These are phyloP conservation scores for Turdus rufiventris DNA, from an alignment of 2,113 vertebrate genomes.

Conservation along the genomic window DNA sequence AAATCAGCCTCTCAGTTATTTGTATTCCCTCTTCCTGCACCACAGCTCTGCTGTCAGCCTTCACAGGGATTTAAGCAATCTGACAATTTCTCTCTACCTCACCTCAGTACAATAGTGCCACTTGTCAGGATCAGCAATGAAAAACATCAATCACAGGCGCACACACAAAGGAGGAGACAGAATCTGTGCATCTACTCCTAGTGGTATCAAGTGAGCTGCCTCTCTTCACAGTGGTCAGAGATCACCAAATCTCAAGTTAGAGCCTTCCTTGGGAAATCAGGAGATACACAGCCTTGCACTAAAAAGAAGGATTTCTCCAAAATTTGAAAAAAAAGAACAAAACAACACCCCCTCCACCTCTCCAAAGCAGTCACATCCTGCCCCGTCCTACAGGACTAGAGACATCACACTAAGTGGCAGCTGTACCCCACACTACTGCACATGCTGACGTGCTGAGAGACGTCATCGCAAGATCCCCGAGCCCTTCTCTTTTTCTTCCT, in stretches of 20 bases:
- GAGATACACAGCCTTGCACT: background rate
- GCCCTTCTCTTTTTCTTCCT: background rate
- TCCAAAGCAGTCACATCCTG: background rate
- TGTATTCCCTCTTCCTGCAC: conserved; percentile 41
- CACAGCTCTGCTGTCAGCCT: conserved; percentile 19
- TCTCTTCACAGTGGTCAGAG: background rate
- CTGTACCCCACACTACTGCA: background rate
- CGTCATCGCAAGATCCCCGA: background rate
- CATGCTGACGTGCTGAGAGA: accelerated
- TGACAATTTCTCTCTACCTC: conserved; percentile 58
- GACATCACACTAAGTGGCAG: background rate
- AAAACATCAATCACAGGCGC: conserved; percentile 44
- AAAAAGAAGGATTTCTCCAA: background rate
- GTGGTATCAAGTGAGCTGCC: background rate
- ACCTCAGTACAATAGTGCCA: conserved; percentile 35
- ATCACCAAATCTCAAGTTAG: background rate
- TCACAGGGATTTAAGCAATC: conserved; percentile 48
- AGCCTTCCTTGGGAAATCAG: background rate
- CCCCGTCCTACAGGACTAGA: background rate
- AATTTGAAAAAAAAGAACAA: background rate
- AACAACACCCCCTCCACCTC: background rate
- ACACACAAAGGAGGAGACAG: background rate
- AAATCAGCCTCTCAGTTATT: conserved; percentile 36
- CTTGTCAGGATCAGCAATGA: conserved; percentile 56
- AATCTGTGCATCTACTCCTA: background rate